These are phyloP conservation scores for Girardinichthys multiradiatus DNA, from an alignment of 2,113 vertebrate genomes.

Conservation along the genomic window DNA sequence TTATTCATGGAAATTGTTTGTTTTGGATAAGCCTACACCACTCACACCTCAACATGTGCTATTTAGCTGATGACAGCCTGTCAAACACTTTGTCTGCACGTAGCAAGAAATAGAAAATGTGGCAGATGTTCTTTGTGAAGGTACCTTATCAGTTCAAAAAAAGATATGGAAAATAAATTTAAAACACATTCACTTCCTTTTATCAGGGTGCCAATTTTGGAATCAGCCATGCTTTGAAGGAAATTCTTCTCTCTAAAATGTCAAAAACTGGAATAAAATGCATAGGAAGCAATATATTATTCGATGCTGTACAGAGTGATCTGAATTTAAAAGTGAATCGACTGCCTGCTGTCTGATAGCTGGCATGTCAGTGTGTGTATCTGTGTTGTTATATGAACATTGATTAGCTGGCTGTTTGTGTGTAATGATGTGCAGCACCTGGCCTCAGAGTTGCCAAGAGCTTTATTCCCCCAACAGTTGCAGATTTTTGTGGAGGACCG, in stretches of 20 bases:
- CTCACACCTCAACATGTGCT: constrained; percentile 32
- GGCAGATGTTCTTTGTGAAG: constrained; percentile 33
- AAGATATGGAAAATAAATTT: constrained; percentile 24
- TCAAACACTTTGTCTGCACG: constrained; percentile 24
- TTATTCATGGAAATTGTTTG: constrained; percentile 9
- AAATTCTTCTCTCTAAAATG: constrained; percentile 19
- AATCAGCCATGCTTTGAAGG: constrained; percentile 24
- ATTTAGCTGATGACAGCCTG: constrained; percentile 37
- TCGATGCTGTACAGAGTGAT: constrained; percentile 43
- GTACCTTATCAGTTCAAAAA: constrained; percentile 11
- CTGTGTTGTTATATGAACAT: constrained; percentile 53
- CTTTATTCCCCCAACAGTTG: constrained; percentile 30
- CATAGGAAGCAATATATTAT: constrained; percentile 21
- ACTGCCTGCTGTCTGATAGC: constrained; percentile 39
- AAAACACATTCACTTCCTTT: constrained; percentile 11
- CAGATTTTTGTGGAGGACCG: constrained; percentile 39
- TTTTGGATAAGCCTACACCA: constrained; percentile 27
- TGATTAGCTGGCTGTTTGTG: constrained; percentile 45
- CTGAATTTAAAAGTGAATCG: constrained; percentile 52
- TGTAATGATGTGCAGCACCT: constrained; percentile 52
- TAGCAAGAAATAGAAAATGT: constrained; percentile 20
- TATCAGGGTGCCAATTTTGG: constrained; percentile 5
- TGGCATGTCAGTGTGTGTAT: constrained; percentile 46
- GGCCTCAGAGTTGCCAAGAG: constrained; percentile 47
- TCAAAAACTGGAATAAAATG: constrained; percentile 26